phyloP scores from a whole-genome alignment of 1,140 invertebrate species.

The Thalassaphorura encarpata region DNA sequence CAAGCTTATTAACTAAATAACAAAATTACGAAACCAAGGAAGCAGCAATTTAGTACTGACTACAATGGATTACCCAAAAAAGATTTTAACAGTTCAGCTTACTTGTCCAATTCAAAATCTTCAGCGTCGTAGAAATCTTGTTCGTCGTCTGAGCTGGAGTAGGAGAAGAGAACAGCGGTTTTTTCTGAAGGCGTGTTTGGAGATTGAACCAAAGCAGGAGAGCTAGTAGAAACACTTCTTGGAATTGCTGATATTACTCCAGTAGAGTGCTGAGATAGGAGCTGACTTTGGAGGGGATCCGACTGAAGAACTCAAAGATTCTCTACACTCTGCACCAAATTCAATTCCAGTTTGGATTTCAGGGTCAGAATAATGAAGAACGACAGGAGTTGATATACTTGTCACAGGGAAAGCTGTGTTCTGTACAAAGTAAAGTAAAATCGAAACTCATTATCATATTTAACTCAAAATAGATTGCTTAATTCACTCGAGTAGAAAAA shows the following conservation, averaged over 20 bases:
- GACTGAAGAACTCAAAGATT: slow-evolving; percentile 7
- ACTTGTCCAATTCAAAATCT: slow-evolving; percentile 36
- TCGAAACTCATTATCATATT: too few species aligned
- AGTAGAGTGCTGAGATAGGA: neutral
- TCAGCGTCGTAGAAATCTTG: slow-evolving; percentile 95
- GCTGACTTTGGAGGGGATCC: neutral
- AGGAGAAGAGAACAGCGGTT: slow-evolving; percentile 55
- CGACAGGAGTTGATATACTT: slow-evolving; percentile 39
- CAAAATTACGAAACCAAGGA: too few species aligned
- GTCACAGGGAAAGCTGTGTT: slow-evolving; percentile 81
- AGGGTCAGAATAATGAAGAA: slow-evolving; percentile 28
- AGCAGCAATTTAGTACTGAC: too few species aligned
- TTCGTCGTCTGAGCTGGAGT: slow-evolving; percentile 87
- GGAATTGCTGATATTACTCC: neutral
- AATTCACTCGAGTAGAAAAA: too few species aligned
- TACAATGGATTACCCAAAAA: too few species aligned
- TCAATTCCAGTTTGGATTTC: slow-evolving; percentile 28
- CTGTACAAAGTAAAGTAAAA: slow-evolving; percentile 46
- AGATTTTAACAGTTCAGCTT: too few species aligned
- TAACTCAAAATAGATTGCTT: too few species aligned
- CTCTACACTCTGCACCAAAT: slow-evolving; percentile 24
- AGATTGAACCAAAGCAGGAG: slow-evolving; percentile 51
- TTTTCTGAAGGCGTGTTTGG: slow-evolving; percentile 40
- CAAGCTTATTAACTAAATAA: too few species aligned
- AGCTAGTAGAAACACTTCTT: too few species aligned